A percentile compares a stretch with the other conserved stretches of the same genome.
Conservation (phyloP, 2,797 vertebrate species). For the Rhabdophis nuchalis region DNA sequence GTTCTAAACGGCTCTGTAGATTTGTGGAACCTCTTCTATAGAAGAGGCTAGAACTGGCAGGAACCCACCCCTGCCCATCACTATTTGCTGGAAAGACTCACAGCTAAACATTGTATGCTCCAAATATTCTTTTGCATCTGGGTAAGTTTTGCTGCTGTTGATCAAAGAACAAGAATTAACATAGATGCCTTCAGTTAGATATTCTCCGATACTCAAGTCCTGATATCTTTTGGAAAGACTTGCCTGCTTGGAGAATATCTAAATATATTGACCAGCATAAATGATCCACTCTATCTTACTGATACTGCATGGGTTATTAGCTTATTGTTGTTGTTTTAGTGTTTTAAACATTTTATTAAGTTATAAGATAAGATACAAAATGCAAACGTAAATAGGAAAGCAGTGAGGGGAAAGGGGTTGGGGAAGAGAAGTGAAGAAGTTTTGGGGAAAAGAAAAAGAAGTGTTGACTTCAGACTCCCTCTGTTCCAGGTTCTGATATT, state of each 20-base stretch:
- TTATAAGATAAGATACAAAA: no score
- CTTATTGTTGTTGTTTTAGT: neutral
- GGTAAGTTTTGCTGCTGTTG: neutral
- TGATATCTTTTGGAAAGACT: neutral
- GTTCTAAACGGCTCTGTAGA: no score
- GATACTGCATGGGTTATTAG: neutral
- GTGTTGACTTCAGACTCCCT: no score
- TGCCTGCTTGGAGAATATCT: neutral
- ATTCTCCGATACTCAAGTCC: neutral
- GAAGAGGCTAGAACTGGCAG: no score
- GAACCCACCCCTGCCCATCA: no score
- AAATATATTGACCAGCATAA: neutral
- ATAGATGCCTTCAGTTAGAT: neutral
- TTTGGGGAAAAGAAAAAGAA: no score
- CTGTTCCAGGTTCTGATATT: no score
- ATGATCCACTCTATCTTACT: neutral
- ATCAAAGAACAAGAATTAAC: neutral
- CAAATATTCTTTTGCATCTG: neutral
- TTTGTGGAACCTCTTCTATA: no score
- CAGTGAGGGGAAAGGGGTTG: no score
- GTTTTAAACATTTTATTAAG: no score
- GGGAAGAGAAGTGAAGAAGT: no score
- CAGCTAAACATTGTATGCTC: neutral
- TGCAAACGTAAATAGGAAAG: no score
- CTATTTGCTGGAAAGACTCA: neutral